A percentile compares a stretch with the other conserved stretches of the same genome.
These are phyloP conservation scores for Chrysolina haemoptera DNA, from an alignment of 2,888 invertebrate genomes.

Conservation along the genomic window DNA sequence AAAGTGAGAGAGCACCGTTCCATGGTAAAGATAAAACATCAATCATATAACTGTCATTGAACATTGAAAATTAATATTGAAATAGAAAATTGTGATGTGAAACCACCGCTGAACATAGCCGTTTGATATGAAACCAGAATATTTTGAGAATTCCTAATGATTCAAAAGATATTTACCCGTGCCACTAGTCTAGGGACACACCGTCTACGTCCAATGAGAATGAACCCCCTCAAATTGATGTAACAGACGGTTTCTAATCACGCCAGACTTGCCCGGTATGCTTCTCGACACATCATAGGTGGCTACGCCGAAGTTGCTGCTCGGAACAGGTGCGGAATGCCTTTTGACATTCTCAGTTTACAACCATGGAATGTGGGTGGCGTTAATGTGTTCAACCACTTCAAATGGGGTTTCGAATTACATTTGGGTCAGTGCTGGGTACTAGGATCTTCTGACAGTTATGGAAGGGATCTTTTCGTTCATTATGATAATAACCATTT, in stretches of 20 bases:
- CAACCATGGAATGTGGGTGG: constrained; percentile 9
- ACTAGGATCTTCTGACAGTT: background rate
- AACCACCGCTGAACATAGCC: too few species aligned
- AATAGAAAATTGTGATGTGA: too few species aligned
- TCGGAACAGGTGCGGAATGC: background rate
- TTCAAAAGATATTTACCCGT: too few species aligned
- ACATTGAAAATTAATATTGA: too few species aligned
- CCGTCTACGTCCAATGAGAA: background rate
- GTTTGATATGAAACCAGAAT: too few species aligned
- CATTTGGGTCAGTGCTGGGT: background rate
- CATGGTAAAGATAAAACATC: too few species aligned
- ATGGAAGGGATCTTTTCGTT: background rate
- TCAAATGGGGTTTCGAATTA: constrained; percentile 5
- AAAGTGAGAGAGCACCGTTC: too few species aligned
- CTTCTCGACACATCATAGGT: constrained; percentile 14
- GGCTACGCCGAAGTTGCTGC: constrained; percentile 11
- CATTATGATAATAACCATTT: too few species aligned
- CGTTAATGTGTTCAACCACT: constrained; percentile 11
- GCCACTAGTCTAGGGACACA: too few species aligned
- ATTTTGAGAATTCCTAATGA: too few species aligned
- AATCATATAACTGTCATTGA: too few species aligned
- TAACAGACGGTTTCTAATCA: background rate
- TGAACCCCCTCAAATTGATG: constrained; percentile 5
- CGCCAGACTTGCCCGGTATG: constrained; percentile 19
- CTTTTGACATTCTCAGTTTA: constrained; percentile 18